Percentiles rank a stretch among this genome's conserved stretches.
These are phyloP conservation scores for Drosophila neonasuta DNA, from an alignment of 2,888 invertebrate genomes.

Conservation along the genomic window DNA sequence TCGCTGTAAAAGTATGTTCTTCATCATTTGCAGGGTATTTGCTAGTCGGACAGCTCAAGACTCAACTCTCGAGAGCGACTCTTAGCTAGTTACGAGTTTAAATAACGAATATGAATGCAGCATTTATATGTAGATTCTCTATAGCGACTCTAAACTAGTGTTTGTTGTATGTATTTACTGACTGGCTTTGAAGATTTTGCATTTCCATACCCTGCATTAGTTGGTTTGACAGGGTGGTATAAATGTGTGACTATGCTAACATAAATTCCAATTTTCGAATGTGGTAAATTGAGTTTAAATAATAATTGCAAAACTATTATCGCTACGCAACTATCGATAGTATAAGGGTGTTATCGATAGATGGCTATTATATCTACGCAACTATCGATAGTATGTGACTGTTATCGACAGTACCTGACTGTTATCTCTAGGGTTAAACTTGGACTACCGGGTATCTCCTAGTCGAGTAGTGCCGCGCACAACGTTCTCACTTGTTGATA, in stretches of 20 bases:
- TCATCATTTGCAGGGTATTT: conserved; percentile 16
- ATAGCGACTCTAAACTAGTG: conserved; percentile 36
- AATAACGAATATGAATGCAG: conserved; percentile 14
- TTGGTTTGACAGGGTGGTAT: neutral
- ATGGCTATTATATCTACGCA: too few relatives aligned
- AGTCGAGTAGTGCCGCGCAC: neutral
- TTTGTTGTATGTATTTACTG: conserved; percentile 19
- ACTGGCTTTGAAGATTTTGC: conserved; percentile 31
- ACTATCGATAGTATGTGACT: too few relatives aligned
- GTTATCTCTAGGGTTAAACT: too few relatives aligned
- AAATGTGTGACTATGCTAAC: neutral
- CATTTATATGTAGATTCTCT: conserved; percentile 7
- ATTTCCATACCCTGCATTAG: conserved; percentile 15
- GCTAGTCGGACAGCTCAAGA: neutral
- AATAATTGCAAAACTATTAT: too few relatives aligned
- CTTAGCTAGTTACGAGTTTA: conserved; percentile 8
- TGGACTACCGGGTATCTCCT: conserved; percentile 1
- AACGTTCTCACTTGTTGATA: neutral
- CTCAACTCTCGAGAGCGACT: neutral
- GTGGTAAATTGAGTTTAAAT: too few relatives aligned
- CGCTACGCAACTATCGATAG: too few relatives aligned
- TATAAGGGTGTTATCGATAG: too few relatives aligned
- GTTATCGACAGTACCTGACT: too few relatives aligned
- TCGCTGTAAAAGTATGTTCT: too few relatives aligned
- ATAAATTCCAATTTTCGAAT: too few relatives aligned